phyloP scores from a whole-genome alignment of 2,113 vertebrate species.

The Rhea pennata region DNA sequence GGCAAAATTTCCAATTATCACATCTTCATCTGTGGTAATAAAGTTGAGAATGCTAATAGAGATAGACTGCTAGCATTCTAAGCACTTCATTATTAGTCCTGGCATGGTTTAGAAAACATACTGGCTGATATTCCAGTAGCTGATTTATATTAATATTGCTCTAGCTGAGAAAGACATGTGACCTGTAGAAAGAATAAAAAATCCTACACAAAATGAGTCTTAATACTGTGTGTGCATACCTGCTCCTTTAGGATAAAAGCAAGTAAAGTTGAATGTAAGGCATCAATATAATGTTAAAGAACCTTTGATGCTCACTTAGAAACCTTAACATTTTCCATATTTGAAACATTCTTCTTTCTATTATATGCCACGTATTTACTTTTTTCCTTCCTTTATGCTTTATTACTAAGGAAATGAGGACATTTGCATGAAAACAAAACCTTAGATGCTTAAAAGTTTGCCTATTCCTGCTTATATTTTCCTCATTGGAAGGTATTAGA shows the following conservation, averaged over 20 bases:
- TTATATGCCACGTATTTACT: neutral
- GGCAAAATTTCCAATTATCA: neutral
- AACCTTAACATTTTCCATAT: neutral
- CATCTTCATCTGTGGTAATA: neutral
- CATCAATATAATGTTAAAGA: neutral
- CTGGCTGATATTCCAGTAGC: neutral
- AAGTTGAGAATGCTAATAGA: neutral
- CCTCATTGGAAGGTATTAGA: neutral
- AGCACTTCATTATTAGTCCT: neutral
- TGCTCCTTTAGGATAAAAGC: neutral
- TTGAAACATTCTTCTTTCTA: neutral
- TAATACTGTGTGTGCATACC: neutral
- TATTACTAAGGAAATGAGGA: conserved; percentile 19
- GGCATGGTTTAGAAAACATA: neutral
- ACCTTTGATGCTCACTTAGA: neutral
- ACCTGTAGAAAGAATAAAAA: neutral
- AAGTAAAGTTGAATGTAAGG: neutral
- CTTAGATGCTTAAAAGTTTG: conserved; percentile 38
- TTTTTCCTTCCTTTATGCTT: neutral
- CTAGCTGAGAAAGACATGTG: neutral
- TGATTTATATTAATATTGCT: neutral
- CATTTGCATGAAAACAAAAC: conserved; percentile 32
- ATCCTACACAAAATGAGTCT: neutral
- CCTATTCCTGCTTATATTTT: conserved; percentile 27
- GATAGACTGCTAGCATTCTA: neutral